Conservation (phyloP, 2,113 vertebrate species). For the Entomyzon cyanotis region DNA sequence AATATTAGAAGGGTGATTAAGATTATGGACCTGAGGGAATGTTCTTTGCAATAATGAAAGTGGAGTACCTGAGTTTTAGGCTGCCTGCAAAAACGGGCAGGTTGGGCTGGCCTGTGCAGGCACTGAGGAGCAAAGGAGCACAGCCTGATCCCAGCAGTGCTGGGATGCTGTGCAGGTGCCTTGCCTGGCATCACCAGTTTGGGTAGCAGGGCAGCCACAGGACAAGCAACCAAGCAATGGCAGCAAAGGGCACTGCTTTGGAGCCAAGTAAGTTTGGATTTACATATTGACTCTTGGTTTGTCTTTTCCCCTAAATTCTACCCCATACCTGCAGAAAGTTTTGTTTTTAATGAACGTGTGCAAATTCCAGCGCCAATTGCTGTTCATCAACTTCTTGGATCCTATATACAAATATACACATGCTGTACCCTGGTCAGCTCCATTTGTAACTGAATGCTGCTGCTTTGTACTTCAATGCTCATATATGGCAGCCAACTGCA, state of each 20-base stretch:
- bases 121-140: accelerated
- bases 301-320: neutral
- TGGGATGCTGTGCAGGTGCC: neutral
- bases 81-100: neutral
- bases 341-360: neutral
- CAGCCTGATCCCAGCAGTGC: accelerated
- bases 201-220: accelerated
- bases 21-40: neutral
- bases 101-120: neutral
- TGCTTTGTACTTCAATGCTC: neutral
- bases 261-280: neutral
- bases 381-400: neutral
- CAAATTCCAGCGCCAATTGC: neutral
- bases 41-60: neutral
- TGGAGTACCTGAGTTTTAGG: neutral
- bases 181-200: neutral
- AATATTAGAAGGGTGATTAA: constrained; percentile 17
- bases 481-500: neutral
- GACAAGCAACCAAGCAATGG: accelerated
- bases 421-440: neutral
- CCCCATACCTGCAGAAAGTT: neutral
- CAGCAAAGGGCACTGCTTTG: neutral
- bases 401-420: neutral
- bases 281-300: neutral
- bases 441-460: neutral